These are phyloP conservation scores for Syndactyla subalaris DNA, from an alignment of 2,797 vertebrate genomes.

Conservation along the genomic window DNA sequence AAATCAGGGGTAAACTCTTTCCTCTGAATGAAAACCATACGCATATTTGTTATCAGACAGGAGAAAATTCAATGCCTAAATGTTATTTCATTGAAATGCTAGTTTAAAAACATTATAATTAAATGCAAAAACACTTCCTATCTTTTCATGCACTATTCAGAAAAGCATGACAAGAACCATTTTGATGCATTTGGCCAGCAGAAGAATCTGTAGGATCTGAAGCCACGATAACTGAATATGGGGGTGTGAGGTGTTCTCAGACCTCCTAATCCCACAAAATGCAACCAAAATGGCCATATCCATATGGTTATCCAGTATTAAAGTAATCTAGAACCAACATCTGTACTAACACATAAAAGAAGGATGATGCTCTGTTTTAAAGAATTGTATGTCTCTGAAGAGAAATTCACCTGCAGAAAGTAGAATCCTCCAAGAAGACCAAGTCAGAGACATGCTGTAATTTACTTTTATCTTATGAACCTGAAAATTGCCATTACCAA, in stretches of 20 bases:
- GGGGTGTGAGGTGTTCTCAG: no score
- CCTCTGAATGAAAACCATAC: background rate
- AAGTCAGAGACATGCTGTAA: fast-evolving
- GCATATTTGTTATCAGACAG: background rate
- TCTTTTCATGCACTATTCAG: background rate
- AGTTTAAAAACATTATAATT: background rate
- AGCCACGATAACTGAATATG: background rate
- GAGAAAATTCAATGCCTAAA: background rate
- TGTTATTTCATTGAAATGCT: background rate
- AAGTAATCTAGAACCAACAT: background rate
- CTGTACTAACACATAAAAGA: background rate
- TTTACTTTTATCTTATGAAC: background rate
- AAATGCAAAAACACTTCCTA: background rate
- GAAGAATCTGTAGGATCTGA: background rate
- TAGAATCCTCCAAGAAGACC: background rate
- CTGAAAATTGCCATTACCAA: background rate
- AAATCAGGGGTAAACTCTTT: background rate
- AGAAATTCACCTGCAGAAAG: background rate
- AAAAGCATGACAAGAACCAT: background rate
- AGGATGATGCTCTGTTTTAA: fast-evolving
- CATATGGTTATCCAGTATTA: fast-evolving
- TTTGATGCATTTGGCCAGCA: background rate
- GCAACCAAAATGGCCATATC: fast-evolving
- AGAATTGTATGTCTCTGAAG: fast-evolving
- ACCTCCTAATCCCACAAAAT: background rate